Conservation (phyloP, 2,113 vertebrate species). For the Neopipo cinnamomea region DNA sequence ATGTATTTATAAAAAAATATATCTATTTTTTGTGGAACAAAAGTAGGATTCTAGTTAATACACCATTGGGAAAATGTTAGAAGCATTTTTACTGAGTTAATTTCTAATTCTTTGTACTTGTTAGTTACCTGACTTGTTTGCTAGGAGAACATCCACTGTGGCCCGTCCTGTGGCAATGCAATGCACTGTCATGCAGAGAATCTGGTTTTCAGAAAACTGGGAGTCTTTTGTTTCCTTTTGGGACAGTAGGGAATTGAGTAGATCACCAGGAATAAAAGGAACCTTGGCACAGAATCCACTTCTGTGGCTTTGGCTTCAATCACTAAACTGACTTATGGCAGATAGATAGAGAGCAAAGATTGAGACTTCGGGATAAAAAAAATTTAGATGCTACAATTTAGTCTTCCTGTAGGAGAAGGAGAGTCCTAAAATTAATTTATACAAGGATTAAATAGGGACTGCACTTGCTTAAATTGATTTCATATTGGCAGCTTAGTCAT, state of each 20-base stretch:
- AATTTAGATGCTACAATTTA: slow-evolving; percentile 39
- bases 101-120: slow-evolving; percentile 59
- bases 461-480: slow-evolving; percentile 37
- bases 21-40: slow-evolving; percentile 65
- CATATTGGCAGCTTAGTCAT: slow-evolving; percentile 15
- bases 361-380: background rate
- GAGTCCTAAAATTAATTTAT: background rate
- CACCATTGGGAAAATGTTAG: background rate
- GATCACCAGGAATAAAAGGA: background rate
- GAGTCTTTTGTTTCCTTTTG: slow-evolving; percentile 41
- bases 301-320: slow-evolving; percentile 35
- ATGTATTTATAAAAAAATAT: slow-evolving; percentile 61
- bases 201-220: slow-evolving; percentile 23
- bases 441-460: background rate
- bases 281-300: background rate
- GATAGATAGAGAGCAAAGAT: background rate
- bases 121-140: background rate
- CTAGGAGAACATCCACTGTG: slow-evolving; percentile 30
- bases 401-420: slow-evolving; percentile 53
- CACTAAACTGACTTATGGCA: background rate
- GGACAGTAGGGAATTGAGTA: background rate
- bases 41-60: slow-evolving; percentile 44
- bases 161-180: background rate
- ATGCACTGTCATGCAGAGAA: slow-evolving; percentile 17
- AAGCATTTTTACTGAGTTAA: slow-evolving; percentile 23